Conservation (phyloP, 2,888 invertebrate species). For the Tuberolachnus salignus region DNA sequence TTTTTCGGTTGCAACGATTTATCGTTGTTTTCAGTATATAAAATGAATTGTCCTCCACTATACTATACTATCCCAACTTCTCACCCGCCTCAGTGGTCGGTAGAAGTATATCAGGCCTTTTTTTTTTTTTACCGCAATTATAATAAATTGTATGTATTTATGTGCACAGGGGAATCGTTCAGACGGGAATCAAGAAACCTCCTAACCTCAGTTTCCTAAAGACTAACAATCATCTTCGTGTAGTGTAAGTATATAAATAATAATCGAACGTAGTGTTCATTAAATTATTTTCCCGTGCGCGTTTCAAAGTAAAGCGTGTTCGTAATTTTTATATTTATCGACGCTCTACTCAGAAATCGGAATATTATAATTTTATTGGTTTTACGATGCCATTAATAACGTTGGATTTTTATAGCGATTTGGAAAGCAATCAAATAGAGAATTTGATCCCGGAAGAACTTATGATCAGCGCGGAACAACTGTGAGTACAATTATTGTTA, state of each 20-base stretch:
- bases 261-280: not conserved
- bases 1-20: too few species aligned
- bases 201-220: constrained; percentile 7
- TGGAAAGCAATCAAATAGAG: constrained; percentile 46
- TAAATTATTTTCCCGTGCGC: not conserved
- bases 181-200: constrained; percentile 24
- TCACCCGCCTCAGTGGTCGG: too few species aligned
- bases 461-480: constrained; percentile 16
- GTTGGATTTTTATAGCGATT: constrained; percentile 8
- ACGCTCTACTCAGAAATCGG: too few species aligned
- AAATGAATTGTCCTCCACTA: too few species aligned
- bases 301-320: not conserved
- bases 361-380: too few species aligned
- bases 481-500: constrained; percentile 17
- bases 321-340: not conserved
- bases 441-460: constrained; percentile 5
- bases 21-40: too few species aligned
- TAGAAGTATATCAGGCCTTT: too few species aligned
- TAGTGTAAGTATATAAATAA: constrained; percentile 29
- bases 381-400: too few species aligned
- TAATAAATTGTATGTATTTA: not conserved
- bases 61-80: too few species aligned
- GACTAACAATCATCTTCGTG: constrained; percentile 8
- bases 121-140: not conserved
- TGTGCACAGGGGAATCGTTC: constrained; percentile 25